phyloP scores from a whole-genome alignment of 1,140 invertebrate genomes.

The Phymorhynchus buccinoides region DNA sequence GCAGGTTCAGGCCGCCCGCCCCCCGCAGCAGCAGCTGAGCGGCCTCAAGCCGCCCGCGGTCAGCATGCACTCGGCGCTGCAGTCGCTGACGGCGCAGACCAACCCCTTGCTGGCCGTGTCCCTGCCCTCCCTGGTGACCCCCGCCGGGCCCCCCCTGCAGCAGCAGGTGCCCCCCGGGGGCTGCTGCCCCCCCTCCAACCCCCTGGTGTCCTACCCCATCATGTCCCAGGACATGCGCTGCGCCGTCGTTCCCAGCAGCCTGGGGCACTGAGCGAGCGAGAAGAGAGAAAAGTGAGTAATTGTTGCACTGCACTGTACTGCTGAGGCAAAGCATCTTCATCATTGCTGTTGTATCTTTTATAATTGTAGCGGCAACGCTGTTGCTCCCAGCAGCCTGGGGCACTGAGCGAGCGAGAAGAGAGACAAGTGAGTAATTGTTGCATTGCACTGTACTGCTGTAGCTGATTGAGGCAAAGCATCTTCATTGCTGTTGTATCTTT shows the following conservation, averaged over 20 bases:
- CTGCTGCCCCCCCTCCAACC: constrained; percentile 73
- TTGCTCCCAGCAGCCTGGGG: constrained; percentile 67
- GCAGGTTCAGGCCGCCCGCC: not conserved
- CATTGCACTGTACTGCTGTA: too few species aligned
- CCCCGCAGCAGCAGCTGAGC: constrained; percentile 34
- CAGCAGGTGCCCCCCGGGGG: constrained; percentile 68
- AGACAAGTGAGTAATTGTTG: too few species aligned
- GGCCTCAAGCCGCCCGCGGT: constrained; percentile 53
- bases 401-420: too few species aligned
- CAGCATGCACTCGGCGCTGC: constrained; percentile 59
- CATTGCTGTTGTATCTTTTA: too few species aligned
- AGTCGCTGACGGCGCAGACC: constrained; percentile 61
- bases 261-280: constrained; percentile 66
- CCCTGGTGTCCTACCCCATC: constrained; percentile 83
- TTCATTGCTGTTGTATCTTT: too few species aligned
- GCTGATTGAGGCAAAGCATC: too few species aligned
- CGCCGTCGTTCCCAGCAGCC: constrained; percentile 65
- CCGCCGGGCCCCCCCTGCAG: constrained; percentile 67
- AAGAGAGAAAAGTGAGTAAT: too few species aligned
- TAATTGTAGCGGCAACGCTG: too few species aligned
- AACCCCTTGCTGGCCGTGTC: constrained; percentile 66
- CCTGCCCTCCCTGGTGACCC: constrained; percentile 61
- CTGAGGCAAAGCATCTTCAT: too few species aligned
- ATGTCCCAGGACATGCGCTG: constrained; percentile 78
- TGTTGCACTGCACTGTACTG: too few species aligned